Evolutionary conservation across 2,888 invertebrate species (phyloP), one percentile per base, ranked within the genome.

Genomic region (Neuroscelio doddi): DNA sequence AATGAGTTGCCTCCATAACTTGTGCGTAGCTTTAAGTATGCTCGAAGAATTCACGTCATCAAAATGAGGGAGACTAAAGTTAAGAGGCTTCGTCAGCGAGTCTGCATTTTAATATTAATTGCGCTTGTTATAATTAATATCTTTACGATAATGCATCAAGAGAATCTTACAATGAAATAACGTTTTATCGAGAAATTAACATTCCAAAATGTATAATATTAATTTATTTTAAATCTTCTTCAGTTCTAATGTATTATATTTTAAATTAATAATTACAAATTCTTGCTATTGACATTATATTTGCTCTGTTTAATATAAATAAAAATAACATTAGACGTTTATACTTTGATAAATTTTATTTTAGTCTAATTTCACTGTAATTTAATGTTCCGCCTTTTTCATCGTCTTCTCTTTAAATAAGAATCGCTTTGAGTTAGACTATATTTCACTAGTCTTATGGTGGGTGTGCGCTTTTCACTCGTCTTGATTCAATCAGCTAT

Each of bases 31-130:
- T 70, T 61, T 63, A 51, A 65, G 55, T 53, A 62, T 63, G 36
- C 68, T 61, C 29, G 42, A 66, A 61, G 46, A 57, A 64, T 64
- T 63, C 50, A 47, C 49, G 45, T 32, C 34, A 45, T 56, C 44
- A 57, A 42, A 59, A 59, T 63, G 56, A 56, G 45, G 46, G 55
- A 59, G 56, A 53, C 58, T 50, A 50, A 68, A 73, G 68, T 57
- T 64, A 61, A 68, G 69, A 67, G 69, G 66, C 69, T 64, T 69
- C 69, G 75, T 74, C 76, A 72, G 70, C 70, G 41, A 36, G 71
- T 68, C 72, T 68, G 61, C 59, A 63, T 69, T 74, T 73, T 72
- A 72, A 75, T 77, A 74, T 78, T 76, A 78, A 78, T 78, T 73
- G 71, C 72, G 42, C 56, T 61, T 49, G 62, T 59, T 69, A 52